These are phyloP conservation scores for Brevimyrus niger DNA, from an alignment of 2,113 vertebrate genomes.

Conservation along the genomic window DNA sequence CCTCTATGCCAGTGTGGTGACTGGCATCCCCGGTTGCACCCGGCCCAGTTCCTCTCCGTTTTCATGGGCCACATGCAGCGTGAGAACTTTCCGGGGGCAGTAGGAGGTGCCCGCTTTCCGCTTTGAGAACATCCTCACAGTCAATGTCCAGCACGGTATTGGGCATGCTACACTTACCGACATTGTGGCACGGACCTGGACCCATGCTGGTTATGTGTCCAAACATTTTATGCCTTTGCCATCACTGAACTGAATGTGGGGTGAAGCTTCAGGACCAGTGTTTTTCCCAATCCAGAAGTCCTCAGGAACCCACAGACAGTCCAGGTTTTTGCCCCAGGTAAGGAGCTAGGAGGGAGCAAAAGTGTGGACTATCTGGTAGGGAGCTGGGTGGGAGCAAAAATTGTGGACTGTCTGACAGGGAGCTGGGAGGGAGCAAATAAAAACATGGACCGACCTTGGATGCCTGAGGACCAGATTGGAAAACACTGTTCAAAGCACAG, in stretches of 20 bases:
- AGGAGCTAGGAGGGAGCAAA: not conserved
- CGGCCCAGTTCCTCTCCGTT: not conserved
- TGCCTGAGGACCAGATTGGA: not conserved
- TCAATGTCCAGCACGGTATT: not conserved
- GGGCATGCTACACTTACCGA: not conserved
- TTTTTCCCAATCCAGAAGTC: not conserved
- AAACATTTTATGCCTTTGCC: not conserved
- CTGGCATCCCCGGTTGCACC: not conserved
- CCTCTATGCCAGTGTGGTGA: not conserved
- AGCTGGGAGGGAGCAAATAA: too few relatives aligned
- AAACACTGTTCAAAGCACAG: not conserved
- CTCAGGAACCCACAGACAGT: not conserved
- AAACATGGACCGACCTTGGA: not conserved
- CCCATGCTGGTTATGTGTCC: not conserved
- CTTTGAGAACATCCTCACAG: not conserved
- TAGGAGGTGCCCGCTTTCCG: not conserved
- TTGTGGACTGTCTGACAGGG: too few relatives aligned
- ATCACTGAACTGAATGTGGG: not conserved
- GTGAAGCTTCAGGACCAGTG: not conserved
- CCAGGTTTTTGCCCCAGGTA: not conserved
- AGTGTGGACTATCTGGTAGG: too few relatives aligned
- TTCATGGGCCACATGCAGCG: not conserved
- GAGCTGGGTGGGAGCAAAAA: too few relatives aligned
- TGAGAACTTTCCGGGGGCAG: not conserved
- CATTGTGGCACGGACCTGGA: not conserved